phyloP scores from a whole-genome alignment of 2,888 invertebrate species.

The Drosophila pseudotalamancana region DNA sequence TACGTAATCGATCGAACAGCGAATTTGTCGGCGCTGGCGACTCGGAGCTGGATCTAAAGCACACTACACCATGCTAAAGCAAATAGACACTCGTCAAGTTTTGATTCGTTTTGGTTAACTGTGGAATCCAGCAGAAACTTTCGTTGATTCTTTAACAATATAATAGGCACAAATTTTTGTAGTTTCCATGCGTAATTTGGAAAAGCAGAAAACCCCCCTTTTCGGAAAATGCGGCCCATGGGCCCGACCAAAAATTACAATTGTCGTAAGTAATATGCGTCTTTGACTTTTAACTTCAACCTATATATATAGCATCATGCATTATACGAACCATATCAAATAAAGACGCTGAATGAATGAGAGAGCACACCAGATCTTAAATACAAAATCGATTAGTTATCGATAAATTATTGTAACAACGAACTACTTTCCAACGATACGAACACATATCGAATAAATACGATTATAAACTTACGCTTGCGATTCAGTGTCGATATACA shows the following conservation, averaged over 20 bases:
- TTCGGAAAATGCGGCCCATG: conserved; percentile 4
- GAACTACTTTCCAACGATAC: not conserved
- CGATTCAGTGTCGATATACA: not conserved
- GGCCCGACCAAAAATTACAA: conserved; percentile 20
- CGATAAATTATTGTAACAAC: conserved; percentile 12
- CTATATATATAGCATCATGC: not conserved
- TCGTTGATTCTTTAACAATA: conserved; percentile 14
- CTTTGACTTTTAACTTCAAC: conserved; percentile 3
- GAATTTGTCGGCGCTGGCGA: conserved; percentile 58
- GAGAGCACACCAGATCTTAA: not conserved
- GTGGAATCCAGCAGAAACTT: conserved; percentile 7
- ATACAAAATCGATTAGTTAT: conserved; percentile 10
- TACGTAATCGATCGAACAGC: conserved; percentile 25
- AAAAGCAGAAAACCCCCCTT: not conserved
- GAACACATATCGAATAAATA: not conserved
- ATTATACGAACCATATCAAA: not conserved
- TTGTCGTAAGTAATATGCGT: conserved; percentile 7
- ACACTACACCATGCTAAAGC: conserved; percentile 18
- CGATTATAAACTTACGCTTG: not conserved
- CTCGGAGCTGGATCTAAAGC: conserved; percentile 41
- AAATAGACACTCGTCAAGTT: conserved; percentile 8
- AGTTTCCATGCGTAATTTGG: conserved; percentile 10
- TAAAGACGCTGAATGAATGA: conserved; percentile 1
- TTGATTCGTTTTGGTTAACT: conserved; percentile 13
- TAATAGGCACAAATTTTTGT: conserved; percentile 31